These are phyloP conservation scores for Psococerastis gibbosa DNA, from an alignment of 2,888 invertebrate species.

Conservation along the genomic window DNA sequence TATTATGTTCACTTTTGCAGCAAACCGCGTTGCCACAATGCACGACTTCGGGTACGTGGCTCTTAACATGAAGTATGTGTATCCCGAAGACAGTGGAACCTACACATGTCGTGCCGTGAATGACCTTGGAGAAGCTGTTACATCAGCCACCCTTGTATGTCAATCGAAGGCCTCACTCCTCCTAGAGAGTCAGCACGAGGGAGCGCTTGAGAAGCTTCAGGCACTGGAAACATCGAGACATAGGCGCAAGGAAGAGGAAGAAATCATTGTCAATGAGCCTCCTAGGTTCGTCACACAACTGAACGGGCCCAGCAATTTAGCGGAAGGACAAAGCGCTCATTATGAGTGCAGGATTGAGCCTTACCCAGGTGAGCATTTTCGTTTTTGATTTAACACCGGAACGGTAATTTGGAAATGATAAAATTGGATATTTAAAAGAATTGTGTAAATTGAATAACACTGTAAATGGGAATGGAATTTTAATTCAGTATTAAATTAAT, in stretches of 20 bases:
- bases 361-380: constrained; percentile 38
- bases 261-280: constrained; percentile 57
- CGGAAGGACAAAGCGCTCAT: constrained; percentile 79
- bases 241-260: constrained; percentile 56
- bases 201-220: constrained; percentile 68
- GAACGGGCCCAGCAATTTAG: constrained; percentile 65
- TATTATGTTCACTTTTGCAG: no score
- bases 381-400: no score
- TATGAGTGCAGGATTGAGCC: constrained; percentile 88
- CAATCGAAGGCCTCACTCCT: constrained; percentile 77
- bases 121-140: constrained; percentile 86
- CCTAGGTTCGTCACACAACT: constrained; percentile 72
- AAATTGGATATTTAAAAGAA: no score
- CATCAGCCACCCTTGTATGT: constrained; percentile 77
- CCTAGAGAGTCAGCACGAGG: constrained; percentile 76
- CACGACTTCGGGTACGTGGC: constrained; percentile 98
- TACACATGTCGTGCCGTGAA: constrained; percentile 88
- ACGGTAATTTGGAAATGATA: no score
- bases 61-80: constrained; percentile 81
- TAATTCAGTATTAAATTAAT: no score
- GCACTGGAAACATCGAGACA: constrained; percentile 66
- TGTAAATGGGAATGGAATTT: no score
- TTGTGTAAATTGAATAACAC: no score
- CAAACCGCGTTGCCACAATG: constrained; percentile 84
- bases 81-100: constrained; percentile 90